Percentiles rank a stretch among this genome's conserved stretches.
Evolutionary conservation across 2,888 invertebrate genomes (phyloP).

Genomic region (Ophioninae sp.): DNA sequence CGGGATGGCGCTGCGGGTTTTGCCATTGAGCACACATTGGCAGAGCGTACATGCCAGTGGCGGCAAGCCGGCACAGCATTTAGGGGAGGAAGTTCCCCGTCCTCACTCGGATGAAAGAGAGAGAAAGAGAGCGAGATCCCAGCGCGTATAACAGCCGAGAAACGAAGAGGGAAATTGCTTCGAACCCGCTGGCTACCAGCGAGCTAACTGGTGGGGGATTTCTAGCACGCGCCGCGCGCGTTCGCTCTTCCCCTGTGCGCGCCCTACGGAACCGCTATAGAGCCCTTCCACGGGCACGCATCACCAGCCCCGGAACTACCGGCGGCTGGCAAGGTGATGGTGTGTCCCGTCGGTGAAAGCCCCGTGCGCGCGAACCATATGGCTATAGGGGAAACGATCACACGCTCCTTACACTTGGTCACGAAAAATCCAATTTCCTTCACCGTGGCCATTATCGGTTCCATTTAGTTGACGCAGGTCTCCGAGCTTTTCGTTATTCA

Average conservation of each 20-base stretch:
- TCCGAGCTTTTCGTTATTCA: background rate
- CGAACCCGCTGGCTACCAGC: conserved; percentile 37
- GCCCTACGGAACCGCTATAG: conserved; percentile 41
- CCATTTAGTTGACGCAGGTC: background rate
- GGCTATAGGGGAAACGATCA: conserved; percentile 59
- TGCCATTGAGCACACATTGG: conserved; percentile 51
- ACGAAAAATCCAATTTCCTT: conserved; percentile 17
- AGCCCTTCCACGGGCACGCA: conserved; percentile 35
- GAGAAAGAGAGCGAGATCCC: conserved; percentile 47
- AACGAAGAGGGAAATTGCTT: conserved; percentile 49
- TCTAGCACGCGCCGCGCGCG: conserved; percentile 79
- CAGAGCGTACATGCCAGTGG: conserved; percentile 39
- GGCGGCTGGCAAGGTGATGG: conserved; percentile 54
- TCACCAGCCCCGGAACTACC: conserved; percentile 54
- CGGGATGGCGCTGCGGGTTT: conserved; percentile 58
- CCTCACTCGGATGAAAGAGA: conserved; percentile 15
- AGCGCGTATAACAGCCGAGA: conserved; percentile 29
- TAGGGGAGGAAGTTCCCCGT: conserved; percentile 66
- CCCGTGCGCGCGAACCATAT: conserved; percentile 65
- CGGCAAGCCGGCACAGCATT: conserved; percentile 66
- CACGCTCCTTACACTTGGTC: conserved; percentile 48
- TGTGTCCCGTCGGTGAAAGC: conserved; percentile 40
- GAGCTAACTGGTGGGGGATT: conserved; percentile 71
- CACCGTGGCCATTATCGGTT: background rate
- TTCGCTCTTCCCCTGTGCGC: conserved; percentile 65